These are phyloP conservation scores for Drosophila pruinosa DNA, from an alignment of 1,140 invertebrate species.

Conservation along the genomic window DNA sequence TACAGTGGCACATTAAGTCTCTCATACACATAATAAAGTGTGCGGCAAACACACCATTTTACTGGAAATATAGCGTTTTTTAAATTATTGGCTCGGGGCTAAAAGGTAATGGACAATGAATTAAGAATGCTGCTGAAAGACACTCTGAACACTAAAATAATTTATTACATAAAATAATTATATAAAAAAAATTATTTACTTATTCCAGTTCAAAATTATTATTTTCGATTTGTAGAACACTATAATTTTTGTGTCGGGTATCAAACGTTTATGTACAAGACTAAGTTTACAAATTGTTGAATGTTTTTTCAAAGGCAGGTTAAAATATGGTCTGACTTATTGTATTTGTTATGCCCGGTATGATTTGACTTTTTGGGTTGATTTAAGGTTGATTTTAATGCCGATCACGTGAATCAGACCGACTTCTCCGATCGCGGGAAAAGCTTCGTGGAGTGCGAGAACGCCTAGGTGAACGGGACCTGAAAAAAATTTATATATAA, in stretches of 20 bases:
- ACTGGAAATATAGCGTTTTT: slow-evolving; percentile 33
- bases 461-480: slow-evolving; percentile 56
- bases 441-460: slow-evolving; percentile 59
- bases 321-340: slow-evolving; percentile 5
- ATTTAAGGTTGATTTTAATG: slow-evolving; percentile 32
- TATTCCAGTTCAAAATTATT: background rate
- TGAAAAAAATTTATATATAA: slow-evolving; percentile 38
- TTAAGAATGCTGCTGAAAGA: background rate
- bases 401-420: slow-evolving; percentile 55
- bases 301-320: slow-evolving; percentile 6
- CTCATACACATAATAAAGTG: slow-evolving; percentile 64
- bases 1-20: slow-evolving; percentile 69
- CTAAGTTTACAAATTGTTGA: slow-evolving; percentile 4
- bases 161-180: slow-evolving; percentile 12
- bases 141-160: slow-evolving; percentile 6
- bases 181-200: slow-evolving; percentile 13
- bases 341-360: slow-evolving; percentile 1
- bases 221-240: background rate
- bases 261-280: slow-evolving; percentile 16
- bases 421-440: slow-evolving; percentile 54
- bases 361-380: background rate
- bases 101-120: too few species aligned
- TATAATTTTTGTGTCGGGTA: background rate
- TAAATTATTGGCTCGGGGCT: background rate
- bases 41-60: slow-evolving; percentile 50